Conservation (phyloP, 2,888 invertebrate genomes). For the Podotricha telesiphe region DNA sequence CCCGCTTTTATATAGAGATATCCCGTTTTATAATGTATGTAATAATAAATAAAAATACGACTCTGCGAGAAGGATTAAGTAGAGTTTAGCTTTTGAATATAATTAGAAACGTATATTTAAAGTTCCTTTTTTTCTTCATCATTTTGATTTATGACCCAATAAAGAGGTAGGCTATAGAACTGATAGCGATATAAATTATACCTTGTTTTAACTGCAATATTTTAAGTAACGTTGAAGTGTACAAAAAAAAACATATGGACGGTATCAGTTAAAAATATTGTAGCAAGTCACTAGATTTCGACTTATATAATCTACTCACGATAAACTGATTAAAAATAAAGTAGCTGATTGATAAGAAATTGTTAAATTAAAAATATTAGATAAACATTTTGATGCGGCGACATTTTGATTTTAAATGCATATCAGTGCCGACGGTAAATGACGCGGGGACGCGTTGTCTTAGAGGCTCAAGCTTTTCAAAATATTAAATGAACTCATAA, state of each 20-base stretch:
- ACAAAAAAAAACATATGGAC: slow-evolving; percentile 4
- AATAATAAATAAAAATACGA: slow-evolving; percentile 30
- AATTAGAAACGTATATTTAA: background rate
- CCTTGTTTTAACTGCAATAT: background rate
- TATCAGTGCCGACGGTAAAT: slow-evolving; percentile 41
- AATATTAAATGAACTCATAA: too few species aligned
- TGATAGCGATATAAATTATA: slow-evolving; percentile 6
- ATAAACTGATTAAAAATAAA: slow-evolving; percentile 41
- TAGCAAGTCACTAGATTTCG: slow-evolving; percentile 28
- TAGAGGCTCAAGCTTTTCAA: background rate
- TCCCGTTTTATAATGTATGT: slow-evolving; percentile 25
- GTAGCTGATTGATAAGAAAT: slow-evolving; percentile 38
- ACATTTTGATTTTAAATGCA: slow-evolving; percentile 27
- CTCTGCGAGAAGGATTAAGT: background rate
- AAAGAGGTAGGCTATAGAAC: background rate
- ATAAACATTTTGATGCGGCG: slow-evolving; percentile 27
- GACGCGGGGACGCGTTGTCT: slow-evolving; percentile 5
- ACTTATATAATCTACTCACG: slow-evolving; percentile 29
- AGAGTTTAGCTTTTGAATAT: background rate
- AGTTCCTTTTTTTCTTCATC: background rate
- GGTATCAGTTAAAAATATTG: slow-evolving; percentile 2
- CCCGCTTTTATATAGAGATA: slow-evolving; percentile 47
- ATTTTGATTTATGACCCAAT: slow-evolving; percentile 14
- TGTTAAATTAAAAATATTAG: slow-evolving; percentile 31
- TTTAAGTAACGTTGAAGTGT: background rate